Evolutionary conservation across 2,113 vertebrate species (phyloP).

Genomic region (Edolisoma coerulescens): DNA sequence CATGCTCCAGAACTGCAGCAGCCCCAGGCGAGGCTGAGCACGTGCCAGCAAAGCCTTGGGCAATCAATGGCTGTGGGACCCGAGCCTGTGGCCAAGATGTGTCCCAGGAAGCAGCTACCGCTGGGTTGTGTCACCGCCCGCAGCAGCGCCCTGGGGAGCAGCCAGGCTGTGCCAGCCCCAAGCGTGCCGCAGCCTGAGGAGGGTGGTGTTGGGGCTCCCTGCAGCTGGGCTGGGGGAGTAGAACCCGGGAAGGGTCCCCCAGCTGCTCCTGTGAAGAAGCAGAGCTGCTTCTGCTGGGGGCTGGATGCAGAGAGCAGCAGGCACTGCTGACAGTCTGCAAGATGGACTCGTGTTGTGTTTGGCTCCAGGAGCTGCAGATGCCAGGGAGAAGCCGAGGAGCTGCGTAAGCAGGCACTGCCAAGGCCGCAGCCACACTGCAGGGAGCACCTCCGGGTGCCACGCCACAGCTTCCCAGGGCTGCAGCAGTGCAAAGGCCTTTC

Average conservation of each 20-base stretch:
- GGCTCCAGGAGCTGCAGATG: not conserved
- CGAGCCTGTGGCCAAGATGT: accelerated
- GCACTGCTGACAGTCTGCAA: not conserved
- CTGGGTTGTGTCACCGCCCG: not conserved
- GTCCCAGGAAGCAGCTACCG: not conserved
- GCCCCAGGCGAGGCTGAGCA: not conserved
- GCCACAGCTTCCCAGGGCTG: accelerated
- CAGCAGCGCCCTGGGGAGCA: accelerated
- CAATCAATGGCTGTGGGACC: accelerated
- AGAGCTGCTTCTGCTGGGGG: not conserved
- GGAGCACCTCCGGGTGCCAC: not conserved
- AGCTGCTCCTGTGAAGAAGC: not conserved
- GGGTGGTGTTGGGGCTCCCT: not conserved
- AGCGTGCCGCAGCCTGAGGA: accelerated
- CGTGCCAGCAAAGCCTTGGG: not conserved
- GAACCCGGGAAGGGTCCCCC: not conserved
- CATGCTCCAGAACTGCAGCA: not conserved
- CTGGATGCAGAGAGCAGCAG: not conserved
- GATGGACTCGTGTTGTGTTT: not conserved
- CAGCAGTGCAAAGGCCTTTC: not conserved
- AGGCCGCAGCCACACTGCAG: not conserved
- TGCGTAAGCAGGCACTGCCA: not conserved
- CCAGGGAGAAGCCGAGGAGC: not conserved
- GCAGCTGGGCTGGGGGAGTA: not conserved
- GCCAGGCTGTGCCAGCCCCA: not conserved